Percentiles rank a stretch among this genome's conserved stretches.
Conservation (phyloP, 2,888 invertebrate species). For the Epinotia demarniana region DNA sequence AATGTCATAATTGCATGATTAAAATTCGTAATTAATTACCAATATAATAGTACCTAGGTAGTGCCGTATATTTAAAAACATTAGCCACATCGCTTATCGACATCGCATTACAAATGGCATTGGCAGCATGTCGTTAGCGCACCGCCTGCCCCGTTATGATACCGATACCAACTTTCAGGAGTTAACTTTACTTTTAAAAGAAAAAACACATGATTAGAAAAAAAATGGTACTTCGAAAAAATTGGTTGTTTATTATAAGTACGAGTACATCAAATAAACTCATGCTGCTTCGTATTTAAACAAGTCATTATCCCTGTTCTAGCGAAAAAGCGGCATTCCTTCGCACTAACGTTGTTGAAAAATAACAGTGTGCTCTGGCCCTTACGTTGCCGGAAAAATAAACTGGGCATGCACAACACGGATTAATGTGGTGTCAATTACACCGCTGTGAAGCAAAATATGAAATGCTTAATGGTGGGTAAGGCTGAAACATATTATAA, state of each 20-base stretch:
- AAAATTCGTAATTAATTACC: neutral
- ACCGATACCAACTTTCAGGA: neutral
- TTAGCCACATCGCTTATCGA: conserved; percentile 35
- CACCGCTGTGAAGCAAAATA: conserved; percentile 56
- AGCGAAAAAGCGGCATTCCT: neutral
- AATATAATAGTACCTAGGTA: neutral
- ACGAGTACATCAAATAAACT: no score
- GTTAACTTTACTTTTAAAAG: neutral
- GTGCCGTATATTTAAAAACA: neutral
- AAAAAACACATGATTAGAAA: no score
- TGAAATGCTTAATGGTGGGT: conserved; percentile 58
- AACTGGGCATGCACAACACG: conserved; percentile 60
- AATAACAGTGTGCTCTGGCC: neutral
- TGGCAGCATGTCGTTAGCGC: conserved; percentile 29
- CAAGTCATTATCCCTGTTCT: neutral
- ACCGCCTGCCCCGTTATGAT: conserved; percentile 13
- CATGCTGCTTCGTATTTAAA: no score
- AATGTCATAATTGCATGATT: neutral
- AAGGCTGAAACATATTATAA: conserved; percentile 30
- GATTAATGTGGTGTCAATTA: conserved; percentile 67
- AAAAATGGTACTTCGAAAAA: no score
- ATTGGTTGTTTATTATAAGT: no score
- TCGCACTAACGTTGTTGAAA: neutral
- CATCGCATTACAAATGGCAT: conserved; percentile 38
- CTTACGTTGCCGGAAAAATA: conserved; percentile 43